Evolutionary conservation across 2,797 vertebrate species (phyloP), one percentile per base, ranked within the genome.

Genomic region (Microhierax caerulescens): DNA sequence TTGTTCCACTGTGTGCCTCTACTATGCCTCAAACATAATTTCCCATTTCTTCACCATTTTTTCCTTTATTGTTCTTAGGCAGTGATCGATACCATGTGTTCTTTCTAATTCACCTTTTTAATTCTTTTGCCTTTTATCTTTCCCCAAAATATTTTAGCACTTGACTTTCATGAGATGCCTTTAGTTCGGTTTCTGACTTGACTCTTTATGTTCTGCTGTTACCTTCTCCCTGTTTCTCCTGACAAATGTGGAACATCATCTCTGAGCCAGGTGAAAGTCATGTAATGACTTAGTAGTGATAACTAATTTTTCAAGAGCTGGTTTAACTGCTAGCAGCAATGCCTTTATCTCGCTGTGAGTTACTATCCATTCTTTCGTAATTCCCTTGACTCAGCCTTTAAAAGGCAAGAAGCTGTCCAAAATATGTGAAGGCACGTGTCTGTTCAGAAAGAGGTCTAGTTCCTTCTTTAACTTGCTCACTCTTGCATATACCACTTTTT

Each of bases 391-490:
- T 79, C 17, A 48, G 22, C 50, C 16, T 83, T 59, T 45, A 41
- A n/a, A 79, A 63, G 14, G 18, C 50, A 37, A 88, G 48, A 88
- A 53, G 9, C 15, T 73, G 41, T 23, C 30, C 20, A 39, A 79
- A 45, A n/a, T 32, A 16, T 1, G 2, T 60, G 15, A 37, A 16
- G 34, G 2, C 3, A 10, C 51, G 3, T 27, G 6, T 72, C 25
- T 41, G 11, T 45, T 75, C 25, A 54, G 5, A 22, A 56, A 76
- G n/a, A 27, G 7, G 5, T 65, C 13, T 37, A 23, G 28, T 25
- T 85, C 8, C 12, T 74, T 45, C 65, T 88, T 77, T 10, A 45
- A 22, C 7, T 75, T 82, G 6, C 13, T n/a, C n/a, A n/a, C n/a
- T 82, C 28, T 72, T 64, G 11, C 7, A 30, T 47, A 28, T 28